phyloP scores from a whole-genome alignment of 2,797 vertebrate genomes.

The Oceanodroma leucorhoa region DNA sequence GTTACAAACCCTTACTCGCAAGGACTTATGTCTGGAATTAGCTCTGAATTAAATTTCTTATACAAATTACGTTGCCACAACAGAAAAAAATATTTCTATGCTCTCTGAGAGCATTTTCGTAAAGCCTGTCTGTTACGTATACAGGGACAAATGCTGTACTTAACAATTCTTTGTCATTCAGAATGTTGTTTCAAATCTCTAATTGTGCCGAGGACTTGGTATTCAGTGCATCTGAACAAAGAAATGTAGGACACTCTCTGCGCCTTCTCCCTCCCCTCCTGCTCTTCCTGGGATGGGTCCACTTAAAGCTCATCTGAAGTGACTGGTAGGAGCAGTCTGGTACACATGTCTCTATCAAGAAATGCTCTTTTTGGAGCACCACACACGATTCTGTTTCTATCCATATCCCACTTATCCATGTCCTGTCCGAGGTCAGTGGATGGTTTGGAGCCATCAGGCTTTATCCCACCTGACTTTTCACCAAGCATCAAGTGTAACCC shows the following conservation, averaged over 20 bases:
- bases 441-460: not conserved
- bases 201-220: not conserved
- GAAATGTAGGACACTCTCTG: not conserved
- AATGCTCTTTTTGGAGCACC: not conserved
- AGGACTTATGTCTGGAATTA: not conserved
- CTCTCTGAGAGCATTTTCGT: not conserved
- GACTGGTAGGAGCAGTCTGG: not conserved
- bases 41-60: not conserved
- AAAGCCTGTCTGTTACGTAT: not conserved
- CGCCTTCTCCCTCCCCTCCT: not conserved
- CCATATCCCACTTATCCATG: not conserved
- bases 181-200: not conserved
- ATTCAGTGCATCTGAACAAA: not conserved
- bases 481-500: not conserved
- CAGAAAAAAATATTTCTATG: not conserved
- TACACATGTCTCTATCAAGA: not conserved
- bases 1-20: not conserved
- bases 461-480: not conserved
- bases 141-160: not conserved
- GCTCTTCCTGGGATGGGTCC: not conserved
- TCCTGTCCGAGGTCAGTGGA: not conserved
- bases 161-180: not conserved
- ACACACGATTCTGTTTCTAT: not conserved
- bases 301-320: not conserved
- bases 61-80: not conserved